Evolutionary conservation across 2,888 invertebrate species (phyloP).

Genomic region (Prosapia bicincta): DNA sequence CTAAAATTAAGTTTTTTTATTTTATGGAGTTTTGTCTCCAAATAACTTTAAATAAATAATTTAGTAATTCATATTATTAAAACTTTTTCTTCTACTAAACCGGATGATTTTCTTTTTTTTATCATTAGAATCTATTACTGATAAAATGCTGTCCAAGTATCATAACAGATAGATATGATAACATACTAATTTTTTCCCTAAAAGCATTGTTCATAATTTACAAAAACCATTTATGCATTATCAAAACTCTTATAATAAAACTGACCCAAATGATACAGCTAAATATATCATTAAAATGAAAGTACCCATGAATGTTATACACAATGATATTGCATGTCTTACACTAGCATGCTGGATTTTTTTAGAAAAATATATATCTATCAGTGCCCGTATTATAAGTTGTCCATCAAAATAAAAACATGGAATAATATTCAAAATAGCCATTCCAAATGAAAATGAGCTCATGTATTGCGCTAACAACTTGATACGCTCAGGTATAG

Average conservation of each 20-base stretch:
- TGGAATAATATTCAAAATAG: slow-evolving; percentile 86
- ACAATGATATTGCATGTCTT: slow-evolving; percentile 62
- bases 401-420: slow-evolving; percentile 94
- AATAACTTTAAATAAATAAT: no score
- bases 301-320: slow-evolving; percentile 71
- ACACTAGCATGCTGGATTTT: slow-evolving; percentile 52
- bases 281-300: slow-evolving; percentile 62
- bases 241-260: slow-evolving; percentile 26
- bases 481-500: slow-evolving; percentile 65
- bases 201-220: no score
- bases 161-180: no score
- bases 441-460: slow-evolving; percentile 86
- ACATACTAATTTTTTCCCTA: no score
- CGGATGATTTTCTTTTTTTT: no score
- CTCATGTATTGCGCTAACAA: slow-evolving; percentile 77
- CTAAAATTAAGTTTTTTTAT: no score
- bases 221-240: no score
- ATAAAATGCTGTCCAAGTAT: no score
- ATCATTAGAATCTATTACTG: no score
- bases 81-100: no score
- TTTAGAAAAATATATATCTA: slow-evolving; percentile 55
- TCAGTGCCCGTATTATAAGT: slow-evolving; percentile 71
- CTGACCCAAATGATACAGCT: slow-evolving; percentile 47
- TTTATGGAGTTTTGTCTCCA: no score
- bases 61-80: no score